Evolutionary conservation across 2,888 invertebrate genomes (phyloP).

Genomic region (Abrostola triplasia): DNA sequence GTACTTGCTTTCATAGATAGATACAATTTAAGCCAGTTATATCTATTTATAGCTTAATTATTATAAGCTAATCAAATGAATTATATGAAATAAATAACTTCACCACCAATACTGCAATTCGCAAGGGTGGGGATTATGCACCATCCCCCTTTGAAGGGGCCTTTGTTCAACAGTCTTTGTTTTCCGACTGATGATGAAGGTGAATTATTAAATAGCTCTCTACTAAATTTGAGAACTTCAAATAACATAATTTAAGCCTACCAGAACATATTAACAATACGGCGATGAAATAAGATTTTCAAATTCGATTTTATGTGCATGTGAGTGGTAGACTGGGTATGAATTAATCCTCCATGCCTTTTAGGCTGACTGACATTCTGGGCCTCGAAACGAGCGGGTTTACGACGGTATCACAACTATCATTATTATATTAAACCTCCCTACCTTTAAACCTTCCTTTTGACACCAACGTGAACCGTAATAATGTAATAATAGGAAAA

Average conservation of each 20-base stretch:
- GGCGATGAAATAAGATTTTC: constrained; percentile 42
- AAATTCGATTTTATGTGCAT: constrained; percentile 43
- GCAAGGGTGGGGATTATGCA: too few species aligned
- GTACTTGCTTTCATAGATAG: not conserved
- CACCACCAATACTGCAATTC: too few species aligned
- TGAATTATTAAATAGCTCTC: not conserved
- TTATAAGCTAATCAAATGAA: too few species aligned
- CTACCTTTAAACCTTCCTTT: constrained; percentile 30
- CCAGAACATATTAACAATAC: constrained; percentile 19
- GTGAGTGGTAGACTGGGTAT: constrained; percentile 36
- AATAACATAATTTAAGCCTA: too few species aligned
- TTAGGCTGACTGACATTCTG: constrained; percentile 42
- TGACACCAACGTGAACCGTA: constrained; percentile 19
- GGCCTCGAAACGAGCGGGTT: constrained; percentile 39
- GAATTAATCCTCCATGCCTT: constrained; percentile 56
- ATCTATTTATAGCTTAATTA: too few species aligned
- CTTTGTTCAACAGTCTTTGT: too few species aligned
- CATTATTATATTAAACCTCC: constrained; percentile 42
- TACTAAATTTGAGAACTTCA: too few species aligned
- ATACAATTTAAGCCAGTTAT: too few species aligned
- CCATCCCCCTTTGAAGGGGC: too few species aligned
- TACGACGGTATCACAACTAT: constrained; percentile 31
- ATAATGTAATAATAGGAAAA: constrained; percentile 25
- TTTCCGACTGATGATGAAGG: too few species aligned
- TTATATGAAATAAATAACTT: too few species aligned